Evolutionary conservation across 2,888 invertebrate genomes (phyloP), one percentile per base, ranked within the genome.

Genomic region (Campaea margaritaria): DNA sequence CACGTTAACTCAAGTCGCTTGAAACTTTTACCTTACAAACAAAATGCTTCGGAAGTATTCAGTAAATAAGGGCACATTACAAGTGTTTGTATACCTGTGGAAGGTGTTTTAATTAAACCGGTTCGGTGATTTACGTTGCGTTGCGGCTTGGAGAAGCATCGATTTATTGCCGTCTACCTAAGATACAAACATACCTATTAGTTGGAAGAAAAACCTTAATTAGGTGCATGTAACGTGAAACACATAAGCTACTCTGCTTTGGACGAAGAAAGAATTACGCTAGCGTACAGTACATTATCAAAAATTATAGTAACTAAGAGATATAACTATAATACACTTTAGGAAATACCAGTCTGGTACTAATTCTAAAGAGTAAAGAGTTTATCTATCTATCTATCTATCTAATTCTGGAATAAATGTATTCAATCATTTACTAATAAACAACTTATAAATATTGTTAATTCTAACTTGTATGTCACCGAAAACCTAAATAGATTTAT

Each of bases 91-190:
- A 50, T 64, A 62, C 55, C 62, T 58, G 58, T 58, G 48, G 63
- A 67, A 63, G 69, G 65, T 65, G 55, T 67, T 67, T 69, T 67
- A 69, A 67, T 69, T 67, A 69, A 67, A 67, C 65, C 51, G 58
- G 57, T 63, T 58, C 48, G 62, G 58, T 62, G 56, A 69, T 69
- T 69, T 69, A 69, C 56, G 62, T 31, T 62, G 67, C 56, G 62
- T 31, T 62, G 67, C 58, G 69, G 67, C 47, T 10, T 43, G 51
- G 60, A 51, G 58, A 65, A 58, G 61, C 57, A 62, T 69, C 65
- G 67, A 69, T 67, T 62, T 65, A 65, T 62, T 56, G 55, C 44
- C 43, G 50, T 52, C 58, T 49, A 45, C 41, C 16, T 21, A 28
- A 45, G 36, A 16, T 52, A 12, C 16, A 39, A 31, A 31, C 31